Evolutionary conservation across 1,140 invertebrate species (phyloP).

Genomic region (Drosophila pruinosa): DNA sequence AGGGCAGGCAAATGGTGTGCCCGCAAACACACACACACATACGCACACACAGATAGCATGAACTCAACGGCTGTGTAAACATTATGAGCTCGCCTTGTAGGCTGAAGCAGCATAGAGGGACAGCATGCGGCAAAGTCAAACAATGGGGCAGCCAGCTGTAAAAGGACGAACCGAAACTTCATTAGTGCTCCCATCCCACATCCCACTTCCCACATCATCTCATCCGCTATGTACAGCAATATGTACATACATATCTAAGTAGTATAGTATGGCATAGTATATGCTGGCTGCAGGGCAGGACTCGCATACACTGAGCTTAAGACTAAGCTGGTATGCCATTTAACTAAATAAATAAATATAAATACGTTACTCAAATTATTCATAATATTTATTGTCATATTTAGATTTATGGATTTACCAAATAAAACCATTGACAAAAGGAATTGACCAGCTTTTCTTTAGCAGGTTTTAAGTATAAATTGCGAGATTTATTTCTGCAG

Average conservation of each 20-base stretch:
- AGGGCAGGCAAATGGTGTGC: conserved; percentile 28
- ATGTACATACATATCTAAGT: conserved; percentile 14
- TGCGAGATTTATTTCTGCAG: too few species aligned
- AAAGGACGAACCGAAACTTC: conserved; percentile 73
- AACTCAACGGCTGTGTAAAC: conserved; percentile 55
- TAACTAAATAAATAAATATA: not conserved
- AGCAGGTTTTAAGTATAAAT: too few species aligned
- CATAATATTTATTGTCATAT: too few species aligned
- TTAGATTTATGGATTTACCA: not conserved
- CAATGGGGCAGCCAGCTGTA: conserved; percentile 68
- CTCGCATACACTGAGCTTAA: conserved; percentile 13
- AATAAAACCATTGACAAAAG: too few species aligned
- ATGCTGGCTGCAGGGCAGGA: conserved; percentile 32
- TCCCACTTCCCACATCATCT: conserved; percentile 29
- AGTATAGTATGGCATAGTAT: not conserved
- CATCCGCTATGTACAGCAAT: conserved; percentile 26
- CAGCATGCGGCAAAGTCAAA: conserved; percentile 70
- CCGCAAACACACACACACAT: conserved; percentile 35
- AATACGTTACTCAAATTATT: too few species aligned
- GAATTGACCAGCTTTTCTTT: too few species aligned
- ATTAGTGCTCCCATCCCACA: conserved; percentile 66
- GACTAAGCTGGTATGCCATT: not conserved
- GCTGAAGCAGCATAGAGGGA: conserved; percentile 14
- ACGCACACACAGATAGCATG: conserved; percentile 20
- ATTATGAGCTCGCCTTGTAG: conserved; percentile 57